Evolutionary conservation across 2,113 vertebrate species (phyloP).

Genomic region (Nycticebus coucang): DNA sequence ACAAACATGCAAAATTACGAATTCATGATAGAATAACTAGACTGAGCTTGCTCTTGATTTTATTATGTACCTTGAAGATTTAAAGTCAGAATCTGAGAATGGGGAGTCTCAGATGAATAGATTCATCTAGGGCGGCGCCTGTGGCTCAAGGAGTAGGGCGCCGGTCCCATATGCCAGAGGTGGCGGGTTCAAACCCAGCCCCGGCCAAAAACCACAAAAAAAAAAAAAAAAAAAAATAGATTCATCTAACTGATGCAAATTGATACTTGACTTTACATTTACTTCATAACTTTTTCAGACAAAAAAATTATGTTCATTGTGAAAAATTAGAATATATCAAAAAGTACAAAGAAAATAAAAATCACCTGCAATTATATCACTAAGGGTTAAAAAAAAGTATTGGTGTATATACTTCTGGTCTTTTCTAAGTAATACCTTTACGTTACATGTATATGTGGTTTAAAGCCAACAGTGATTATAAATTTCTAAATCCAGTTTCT

Average conservation of each 20-base stretch:
- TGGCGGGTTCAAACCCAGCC: too few species aligned
- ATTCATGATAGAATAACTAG: background rate
- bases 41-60: background rate
- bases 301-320: conserved; percentile 12
- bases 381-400: background rate
- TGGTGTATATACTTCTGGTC: background rate
- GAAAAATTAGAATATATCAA: background rate
- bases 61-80: background rate
- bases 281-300: background rate
- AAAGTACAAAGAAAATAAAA: conserved; percentile 51
- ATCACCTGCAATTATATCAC: background rate
- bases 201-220: too few species aligned
- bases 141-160: too few species aligned
- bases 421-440: background rate
- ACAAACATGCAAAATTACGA: background rate
- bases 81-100: background rate
- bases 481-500: conserved; percentile 38
- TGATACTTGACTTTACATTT: conserved; percentile 9
- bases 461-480: background rate
- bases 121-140: too few species aligned
- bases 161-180: too few species aligned
- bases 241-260: background rate
- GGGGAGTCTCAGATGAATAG: background rate
- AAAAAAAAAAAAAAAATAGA: too few species aligned
- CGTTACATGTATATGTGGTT: background rate